Conservation (phyloP, 2,797 vertebrate species). For the Diplodus puntazzo region DNA sequence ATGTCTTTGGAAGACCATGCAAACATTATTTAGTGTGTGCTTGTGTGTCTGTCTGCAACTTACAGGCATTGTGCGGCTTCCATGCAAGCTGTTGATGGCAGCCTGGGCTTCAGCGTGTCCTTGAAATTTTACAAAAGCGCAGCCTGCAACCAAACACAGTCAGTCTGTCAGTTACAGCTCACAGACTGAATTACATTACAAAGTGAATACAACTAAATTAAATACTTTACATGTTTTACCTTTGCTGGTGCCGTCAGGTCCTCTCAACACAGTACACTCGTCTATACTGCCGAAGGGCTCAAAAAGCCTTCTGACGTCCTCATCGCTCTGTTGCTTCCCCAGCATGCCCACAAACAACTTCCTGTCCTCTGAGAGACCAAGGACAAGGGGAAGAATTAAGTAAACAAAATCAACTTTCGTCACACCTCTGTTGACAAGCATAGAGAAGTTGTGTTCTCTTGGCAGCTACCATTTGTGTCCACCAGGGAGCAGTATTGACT, state of each 20-base stretch:
- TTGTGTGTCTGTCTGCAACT: constrained; percentile 58
- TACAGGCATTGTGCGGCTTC: constrained; percentile 93
- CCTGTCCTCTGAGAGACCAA: constrained; percentile 88
- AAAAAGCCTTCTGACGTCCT: constrained; percentile 93
- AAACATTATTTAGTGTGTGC: neutral
- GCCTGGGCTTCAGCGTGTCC: constrained; percentile 93
- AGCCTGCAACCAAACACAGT: constrained; percentile 81
- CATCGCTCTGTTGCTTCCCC: constrained; percentile 95
- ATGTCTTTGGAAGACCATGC: constrained; percentile 7
- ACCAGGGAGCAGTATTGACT: constrained; percentile 77
- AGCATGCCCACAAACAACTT: constrained; percentile 97
- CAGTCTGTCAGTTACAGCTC: neutral
- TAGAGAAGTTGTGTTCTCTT: neutral
- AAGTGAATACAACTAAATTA: neutral
- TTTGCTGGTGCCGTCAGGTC: constrained; percentile 95
- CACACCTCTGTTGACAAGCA: constrained; percentile 8
- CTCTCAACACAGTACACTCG: constrained; percentile 94
- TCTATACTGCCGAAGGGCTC: constrained; percentile 94
- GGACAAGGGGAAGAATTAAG: constrained; percentile 22
- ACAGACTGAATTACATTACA: constrained; percentile 8
- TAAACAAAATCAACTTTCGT: constrained; percentile 32
- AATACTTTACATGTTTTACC: constrained; percentile 75
- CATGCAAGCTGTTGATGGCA: constrained; percentile 93
- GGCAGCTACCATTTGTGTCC: constrained; percentile 50
- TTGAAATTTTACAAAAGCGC: constrained; percentile 96